phyloP scores from a whole-genome alignment of 2,888 invertebrate species.

The Tineola bisselliella region DNA sequence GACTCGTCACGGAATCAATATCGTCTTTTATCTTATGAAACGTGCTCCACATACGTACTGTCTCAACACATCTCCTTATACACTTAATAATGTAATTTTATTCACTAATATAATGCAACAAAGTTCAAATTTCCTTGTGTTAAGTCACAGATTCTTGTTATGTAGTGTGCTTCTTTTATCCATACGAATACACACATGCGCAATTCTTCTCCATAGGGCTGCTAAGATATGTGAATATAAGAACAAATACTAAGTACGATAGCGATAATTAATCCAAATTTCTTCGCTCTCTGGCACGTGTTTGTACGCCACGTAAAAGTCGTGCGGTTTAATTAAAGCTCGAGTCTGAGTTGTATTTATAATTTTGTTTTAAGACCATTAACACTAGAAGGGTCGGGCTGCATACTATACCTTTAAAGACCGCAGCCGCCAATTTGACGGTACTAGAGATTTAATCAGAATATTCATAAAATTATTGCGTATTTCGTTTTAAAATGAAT shows the following conservation, averaged over 20 bases:
- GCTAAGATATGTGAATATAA: conserved; percentile 24
- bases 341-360: conserved; percentile 16
- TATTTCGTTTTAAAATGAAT: no score
- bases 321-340: conserved; percentile 43
- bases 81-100: background rate
- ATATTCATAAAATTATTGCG: no score
- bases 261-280: conserved; percentile 51
- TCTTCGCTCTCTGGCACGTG: conserved; percentile 35
- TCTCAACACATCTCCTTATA: background rate
- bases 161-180: background rate
- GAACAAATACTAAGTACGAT: conserved; percentile 23
- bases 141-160: background rate
- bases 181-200: conserved; percentile 7
- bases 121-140: background rate
- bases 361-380: background rate
- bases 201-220: background rate
- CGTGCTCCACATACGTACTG: conserved; percentile 49
- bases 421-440: no score
- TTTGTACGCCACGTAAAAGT: conserved; percentile 41
- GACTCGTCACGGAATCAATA: conserved; percentile 66
- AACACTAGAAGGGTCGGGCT: no score
- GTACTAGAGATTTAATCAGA: no score
- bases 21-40: conserved; percentile 64
- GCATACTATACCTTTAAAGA: no score
- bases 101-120: background rate